phyloP scores from a whole-genome alignment of 2,113 vertebrate genomes.

The Peromyscus californicus region DNA sequence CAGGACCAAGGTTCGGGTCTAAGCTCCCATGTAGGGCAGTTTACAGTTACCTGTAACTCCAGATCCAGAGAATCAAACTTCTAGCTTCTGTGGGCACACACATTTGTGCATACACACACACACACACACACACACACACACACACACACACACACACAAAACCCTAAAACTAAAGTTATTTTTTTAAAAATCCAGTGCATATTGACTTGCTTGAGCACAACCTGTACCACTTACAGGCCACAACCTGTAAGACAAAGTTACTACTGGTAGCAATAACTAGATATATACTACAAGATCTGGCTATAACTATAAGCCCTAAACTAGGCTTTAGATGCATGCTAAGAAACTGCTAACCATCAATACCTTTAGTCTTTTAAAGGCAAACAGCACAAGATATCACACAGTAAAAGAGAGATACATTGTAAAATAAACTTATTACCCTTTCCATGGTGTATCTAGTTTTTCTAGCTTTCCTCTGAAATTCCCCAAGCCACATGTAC shows the following conservation, averaged over 20 bases:
- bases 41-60: neutral
- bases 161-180: neutral
- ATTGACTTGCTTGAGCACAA: neutral
- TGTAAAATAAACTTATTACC: neutral
- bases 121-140: neutral
- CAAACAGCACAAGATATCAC: slow-evolving; percentile 41
- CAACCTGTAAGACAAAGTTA: neutral
- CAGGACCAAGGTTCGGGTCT: neutral
- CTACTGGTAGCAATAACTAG: neutral
- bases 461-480: slow-evolving; percentile 8
- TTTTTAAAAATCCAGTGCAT: slow-evolving; percentile 12
- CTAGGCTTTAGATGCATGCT: slow-evolving; percentile 2
- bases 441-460: neutral
- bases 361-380: slow-evolving; percentile 56
- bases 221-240: neutral
- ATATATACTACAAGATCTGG: neutral
- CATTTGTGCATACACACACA: neutral
- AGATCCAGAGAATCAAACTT: neutral
- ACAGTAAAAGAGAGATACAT: slow-evolving; percentile 14
- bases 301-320: slow-evolving; percentile 15
- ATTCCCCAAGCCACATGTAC: neutral
- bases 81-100: neutral
- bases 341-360: neutral
- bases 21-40: neutral
- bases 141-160: neutral